A percentile compares a stretch with the other conserved stretches of the same genome.
Conservation (phyloP, 2,888 invertebrate genomes). For the Idaea dimidiata region DNA sequence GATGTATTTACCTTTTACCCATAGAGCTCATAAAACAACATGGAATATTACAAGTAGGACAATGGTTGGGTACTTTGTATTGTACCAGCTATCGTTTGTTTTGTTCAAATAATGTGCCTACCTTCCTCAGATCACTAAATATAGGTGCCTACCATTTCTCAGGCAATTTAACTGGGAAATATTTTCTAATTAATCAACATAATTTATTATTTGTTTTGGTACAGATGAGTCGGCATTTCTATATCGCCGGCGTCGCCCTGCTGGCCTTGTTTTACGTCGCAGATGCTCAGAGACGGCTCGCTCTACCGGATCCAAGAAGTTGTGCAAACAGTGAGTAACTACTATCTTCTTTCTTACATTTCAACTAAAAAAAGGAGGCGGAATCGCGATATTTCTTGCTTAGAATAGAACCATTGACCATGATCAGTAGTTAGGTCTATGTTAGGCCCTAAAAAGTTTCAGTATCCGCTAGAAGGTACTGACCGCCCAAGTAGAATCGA, state of each 20-base stretch:
- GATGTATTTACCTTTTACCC: too few species aligned
- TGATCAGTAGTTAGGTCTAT: too few species aligned
- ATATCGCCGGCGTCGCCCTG: constrained; percentile 60
- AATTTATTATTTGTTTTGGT: constrained; percentile 22
- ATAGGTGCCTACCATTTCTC: too few species aligned
- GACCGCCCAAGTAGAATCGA: background rate
- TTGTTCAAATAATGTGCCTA: background rate
- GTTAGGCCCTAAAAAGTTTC: too few species aligned
- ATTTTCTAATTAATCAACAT: constrained; percentile 3
- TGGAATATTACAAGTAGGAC: too few species aligned
- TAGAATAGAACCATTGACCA: too few species aligned
- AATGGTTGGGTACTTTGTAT: background rate
- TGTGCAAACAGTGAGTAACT: constrained; percentile 91
- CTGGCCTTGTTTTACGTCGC: constrained; percentile 84
- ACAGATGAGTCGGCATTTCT: constrained; percentile 72
- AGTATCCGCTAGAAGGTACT: too few species aligned
- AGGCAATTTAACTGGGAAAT: background rate
- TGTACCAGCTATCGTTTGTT: background rate
- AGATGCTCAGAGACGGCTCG: constrained; percentile 91
- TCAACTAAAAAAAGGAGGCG: background rate
- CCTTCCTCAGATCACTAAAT: too few species aligned
- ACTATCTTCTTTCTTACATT: constrained; percentile 1
- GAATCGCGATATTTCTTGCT: too few species aligned
- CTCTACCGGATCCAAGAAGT: constrained; percentile 93
- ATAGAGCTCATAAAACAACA: too few species aligned